These are phyloP conservation scores for Drosophila rubida DNA, from an alignment of 2,888 invertebrate species.

Conservation along the genomic window DNA sequence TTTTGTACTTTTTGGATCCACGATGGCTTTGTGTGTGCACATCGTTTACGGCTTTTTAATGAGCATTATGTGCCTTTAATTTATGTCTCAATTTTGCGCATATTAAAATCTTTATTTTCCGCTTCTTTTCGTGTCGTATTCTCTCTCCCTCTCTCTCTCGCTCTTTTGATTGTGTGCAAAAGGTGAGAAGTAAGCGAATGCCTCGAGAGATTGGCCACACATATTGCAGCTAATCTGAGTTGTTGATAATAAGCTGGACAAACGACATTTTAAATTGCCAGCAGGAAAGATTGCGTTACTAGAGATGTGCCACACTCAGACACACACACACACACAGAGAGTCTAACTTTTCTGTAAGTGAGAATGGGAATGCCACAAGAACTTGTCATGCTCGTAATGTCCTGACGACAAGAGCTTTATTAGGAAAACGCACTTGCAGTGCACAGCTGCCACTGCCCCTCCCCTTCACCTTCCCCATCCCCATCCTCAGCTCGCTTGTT, in stretches of 20 bases:
- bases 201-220: not conserved
- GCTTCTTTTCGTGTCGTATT: slow-evolving; percentile 4
- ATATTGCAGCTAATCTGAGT: slow-evolving; percentile 4
- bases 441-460: slow-evolving; percentile 37
- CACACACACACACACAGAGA: slow-evolving; percentile 3
- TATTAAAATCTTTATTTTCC: slow-evolving; percentile 69
- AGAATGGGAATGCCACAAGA: slow-evolving; percentile 25
- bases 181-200: not conserved
- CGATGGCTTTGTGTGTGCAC: slow-evolving; percentile 31
- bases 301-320: slow-evolving; percentile 15
- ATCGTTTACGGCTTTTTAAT: slow-evolving; percentile 75
- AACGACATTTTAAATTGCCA: slow-evolving; percentile 35
- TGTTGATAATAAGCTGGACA: slow-evolving; percentile 22
- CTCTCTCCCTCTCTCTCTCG: not conserved
- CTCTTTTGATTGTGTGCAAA: not conserved
- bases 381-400: slow-evolving; percentile 54
- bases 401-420: slow-evolving; percentile 56
- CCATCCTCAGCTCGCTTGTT: not conserved
- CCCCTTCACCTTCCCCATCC: too few species aligned
- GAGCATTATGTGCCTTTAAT: slow-evolving; percentile 79
- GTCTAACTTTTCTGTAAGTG: not conserved
- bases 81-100: slow-evolving; percentile 76
- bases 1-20: slow-evolving; percentile 28
- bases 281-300: slow-evolving; percentile 12
- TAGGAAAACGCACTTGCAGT: slow-evolving; percentile 52